phyloP scores from a whole-genome alignment of 2,113 vertebrate genomes.

The Nibea coibor region DNA sequence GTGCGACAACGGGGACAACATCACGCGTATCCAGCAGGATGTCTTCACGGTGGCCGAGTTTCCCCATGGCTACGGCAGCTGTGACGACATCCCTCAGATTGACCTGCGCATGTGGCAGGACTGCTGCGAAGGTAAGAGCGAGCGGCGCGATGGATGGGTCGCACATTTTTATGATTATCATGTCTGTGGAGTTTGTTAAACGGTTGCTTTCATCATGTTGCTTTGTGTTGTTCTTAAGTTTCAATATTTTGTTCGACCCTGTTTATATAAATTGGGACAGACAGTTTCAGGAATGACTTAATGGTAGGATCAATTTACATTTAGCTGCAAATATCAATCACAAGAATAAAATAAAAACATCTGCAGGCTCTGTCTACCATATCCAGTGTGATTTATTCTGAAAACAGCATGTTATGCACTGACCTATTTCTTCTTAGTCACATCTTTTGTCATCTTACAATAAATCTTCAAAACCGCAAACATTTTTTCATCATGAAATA shows the following conservation, averaged over 20 bases:
- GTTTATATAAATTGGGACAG: not conserved
- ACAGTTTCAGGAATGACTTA: not conserved
- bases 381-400: not conserved
- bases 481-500: constrained; percentile 2
- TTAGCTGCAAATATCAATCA: not conserved
- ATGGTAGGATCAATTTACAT: not conserved
- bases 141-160: not conserved
- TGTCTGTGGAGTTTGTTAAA: not conserved
- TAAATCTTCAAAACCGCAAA: not conserved
- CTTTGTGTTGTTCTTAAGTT: not conserved
- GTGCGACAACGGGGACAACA: constrained; percentile 97
- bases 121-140: constrained; percentile 93
- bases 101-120: constrained; percentile 99
- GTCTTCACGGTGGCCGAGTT: constrained; percentile 92
- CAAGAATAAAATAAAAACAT: not conserved
- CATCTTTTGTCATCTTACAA: not conserved
- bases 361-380: not conserved
- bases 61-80: constrained; percentile 92
- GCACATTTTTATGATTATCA: not conserved
- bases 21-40: constrained; percentile 92
- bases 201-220: not conserved
- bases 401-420: not conserved
- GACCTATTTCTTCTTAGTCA: not conserved
- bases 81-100: constrained; percentile 90
- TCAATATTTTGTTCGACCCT: not conserved